Base-by-base conservation (phyloP, 1,140 invertebrate genomes). In the Pogonognathellus flavescens region DNA sequence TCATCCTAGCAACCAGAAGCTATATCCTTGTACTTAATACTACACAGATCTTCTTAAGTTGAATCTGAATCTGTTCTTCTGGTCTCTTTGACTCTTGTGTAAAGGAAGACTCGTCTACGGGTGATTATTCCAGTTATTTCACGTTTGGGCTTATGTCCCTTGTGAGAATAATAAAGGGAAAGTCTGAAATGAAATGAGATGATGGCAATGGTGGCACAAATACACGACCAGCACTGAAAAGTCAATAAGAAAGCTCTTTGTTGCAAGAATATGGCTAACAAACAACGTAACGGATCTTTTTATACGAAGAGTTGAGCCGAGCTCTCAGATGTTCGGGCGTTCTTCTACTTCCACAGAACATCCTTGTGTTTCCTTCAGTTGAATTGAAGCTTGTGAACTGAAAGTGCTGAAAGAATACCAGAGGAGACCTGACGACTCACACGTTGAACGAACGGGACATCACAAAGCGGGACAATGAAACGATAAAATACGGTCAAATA, bases 401-500 rank as follows among this genome's bases (percentile, higher is more conserved):
- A 81, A 81, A 81, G 81, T 82, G 53, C 13, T 50, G 55, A 55
- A 59, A 31, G 81, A 55, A 59, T n/a, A 59, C n/a, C n/a, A 82
- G 81, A 82, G n/a, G 53, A 53, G 52, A 59, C 8, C n/a, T 18
- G 55, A 82, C 25, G 72, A 80, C 41, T n/a, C n/a, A 41, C 82
- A 49, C 41, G 62, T 49, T 22, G 55, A 83, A 41, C 10, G 62
- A 52, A 70, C 20, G 62, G 22, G 41, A 60, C 41, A 31, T 20
- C 16, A 20, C 16, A 52, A 80, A 80, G 52, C 8, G 31, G 57
- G 53, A 85, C 72, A 85, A 85, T 85, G 55, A 85, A 52, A 60
- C 52, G 62, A 85, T 85, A 76, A 85, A 85, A 85, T 85, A 85
- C 84, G 76, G 62, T 84, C 83, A 84, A 84, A 84, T 84, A 84